phyloP scores from a whole-genome alignment of 2,797 vertebrate genomes.

The Sebastes nivosus region DNA sequence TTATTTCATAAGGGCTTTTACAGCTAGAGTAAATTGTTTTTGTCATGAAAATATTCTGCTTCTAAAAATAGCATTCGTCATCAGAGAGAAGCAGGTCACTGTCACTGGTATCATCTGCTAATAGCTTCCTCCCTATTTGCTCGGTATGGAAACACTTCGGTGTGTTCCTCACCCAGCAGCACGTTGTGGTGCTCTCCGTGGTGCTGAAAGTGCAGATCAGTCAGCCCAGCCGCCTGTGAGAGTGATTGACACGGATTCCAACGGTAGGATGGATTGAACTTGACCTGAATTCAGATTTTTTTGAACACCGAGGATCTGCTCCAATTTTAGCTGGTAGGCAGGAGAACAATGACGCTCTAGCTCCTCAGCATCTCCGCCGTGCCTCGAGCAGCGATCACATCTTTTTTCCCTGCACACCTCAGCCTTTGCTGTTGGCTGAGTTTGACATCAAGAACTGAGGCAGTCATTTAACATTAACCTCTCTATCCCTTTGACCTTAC shows the following conservation, averaged over 20 bases:
- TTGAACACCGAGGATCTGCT: conserved; percentile 64
- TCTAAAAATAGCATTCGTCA: conserved; percentile 38
- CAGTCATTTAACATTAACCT: conserved; percentile 55
- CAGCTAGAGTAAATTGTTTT: conserved; percentile 7
- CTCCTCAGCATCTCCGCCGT: conserved; percentile 26
- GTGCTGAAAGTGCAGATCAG: conserved; percentile 75
- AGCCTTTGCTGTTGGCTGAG: conserved; percentile 28
- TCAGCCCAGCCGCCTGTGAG: conserved; percentile 36
- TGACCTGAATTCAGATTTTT: conserved; percentile 70
- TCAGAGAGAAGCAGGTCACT: conserved; percentile 38
- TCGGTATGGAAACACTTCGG: conserved; percentile 4
- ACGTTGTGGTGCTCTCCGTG: conserved; percentile 65
- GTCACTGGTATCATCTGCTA: conserved; percentile 30
- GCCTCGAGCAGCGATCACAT: conserved; percentile 3
- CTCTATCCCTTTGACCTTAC: conserved; percentile 44
- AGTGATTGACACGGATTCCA: conserved; percentile 65
- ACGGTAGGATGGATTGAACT: conserved; percentile 65
- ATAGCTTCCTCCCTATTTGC: conserved; percentile 32
- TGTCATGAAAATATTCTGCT: conserved; percentile 3
- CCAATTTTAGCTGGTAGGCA: conserved; percentile 51
- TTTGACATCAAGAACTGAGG: conserved; percentile 51
- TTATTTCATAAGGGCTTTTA: not conserved
- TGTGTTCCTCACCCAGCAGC: conserved; percentile 36
- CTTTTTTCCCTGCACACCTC: conserved; percentile 8
- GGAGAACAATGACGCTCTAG: conserved; percentile 42